These are phyloP conservation scores for Ancistrus triradiatus DNA, from an alignment of 2,113 vertebrate genomes.

Conservation along the genomic window DNA sequence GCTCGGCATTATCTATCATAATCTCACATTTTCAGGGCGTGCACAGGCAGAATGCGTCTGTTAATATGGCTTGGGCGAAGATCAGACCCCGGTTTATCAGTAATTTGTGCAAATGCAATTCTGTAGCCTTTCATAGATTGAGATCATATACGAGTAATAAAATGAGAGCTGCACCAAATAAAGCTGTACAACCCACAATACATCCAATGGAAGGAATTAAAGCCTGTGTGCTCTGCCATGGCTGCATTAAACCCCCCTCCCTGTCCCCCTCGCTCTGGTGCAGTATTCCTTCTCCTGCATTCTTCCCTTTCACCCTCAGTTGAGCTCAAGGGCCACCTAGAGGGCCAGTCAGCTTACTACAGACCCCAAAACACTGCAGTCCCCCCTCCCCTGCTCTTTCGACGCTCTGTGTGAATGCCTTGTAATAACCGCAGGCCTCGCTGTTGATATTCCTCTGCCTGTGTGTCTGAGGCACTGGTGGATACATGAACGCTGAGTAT, in stretches of 20 bases:
- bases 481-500: too few relatives aligned
- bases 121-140: too few relatives aligned
- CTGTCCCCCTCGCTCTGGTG: slow-evolving; percentile 19
- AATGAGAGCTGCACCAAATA: too few relatives aligned
- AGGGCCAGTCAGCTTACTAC: slow-evolving; percentile 52
- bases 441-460: slow-evolving; percentile 3
- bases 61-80: too few relatives aligned
- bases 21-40: too few relatives aligned
- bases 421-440: slow-evolving; percentile 31
- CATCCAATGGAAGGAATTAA: not conserved
- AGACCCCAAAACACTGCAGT: slow-evolving; percentile 61
- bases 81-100: too few relatives aligned
- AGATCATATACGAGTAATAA: too few relatives aligned
- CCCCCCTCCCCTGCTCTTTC: slow-evolving; percentile 26
- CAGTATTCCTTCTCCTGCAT: slow-evolving; percentile 26
- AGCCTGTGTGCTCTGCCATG: slow-evolving; percentile 4
- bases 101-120: too few relatives aligned
- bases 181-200: not conserved
- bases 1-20: too few relatives aligned
- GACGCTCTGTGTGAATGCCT: slow-evolving; percentile 15
- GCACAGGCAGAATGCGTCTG: too few relatives aligned
- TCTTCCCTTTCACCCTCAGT: slow-evolving; percentile 45
- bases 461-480: not conserved
- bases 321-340: slow-evolving; percentile 56
- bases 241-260: slow-evolving; percentile 27